Evolutionary conservation across 1,140 invertebrate genomes (phyloP).

Genomic region (Berghia stephanieae): DNA sequence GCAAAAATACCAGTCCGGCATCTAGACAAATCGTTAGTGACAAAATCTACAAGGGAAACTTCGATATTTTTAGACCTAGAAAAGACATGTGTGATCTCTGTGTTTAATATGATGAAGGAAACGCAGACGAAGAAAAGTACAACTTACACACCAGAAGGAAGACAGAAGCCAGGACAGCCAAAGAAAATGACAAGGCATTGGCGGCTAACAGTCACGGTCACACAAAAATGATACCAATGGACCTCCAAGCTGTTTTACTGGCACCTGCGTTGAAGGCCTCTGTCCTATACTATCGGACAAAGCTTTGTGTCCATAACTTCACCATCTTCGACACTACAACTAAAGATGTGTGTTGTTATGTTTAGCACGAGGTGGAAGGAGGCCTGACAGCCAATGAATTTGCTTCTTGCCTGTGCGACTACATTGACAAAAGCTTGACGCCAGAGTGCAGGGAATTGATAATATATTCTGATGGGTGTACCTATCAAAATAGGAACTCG

Average conservation of each 20-base stretch:
- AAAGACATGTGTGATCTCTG: slow-evolving; percentile 36
- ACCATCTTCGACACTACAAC: slow-evolving; percentile 64
- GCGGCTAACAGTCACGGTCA: neutral
- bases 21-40: too few relatives aligned
- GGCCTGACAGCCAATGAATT: slow-evolving; percentile 65
- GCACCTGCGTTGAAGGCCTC: slow-evolving; percentile 60
- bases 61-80: slow-evolving; percentile 16
- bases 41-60: too few relatives aligned
- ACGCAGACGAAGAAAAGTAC: slow-evolving; percentile 24
- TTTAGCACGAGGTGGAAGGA: slow-evolving; percentile 65
- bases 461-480: slow-evolving; percentile 61
- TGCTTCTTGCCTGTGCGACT: slow-evolving; percentile 60
- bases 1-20: too few relatives aligned
- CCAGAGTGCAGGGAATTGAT: slow-evolving; percentile 37
- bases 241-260: slow-evolving; percentile 63
- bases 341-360: slow-evolving; percentile 56
- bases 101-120: too few relatives aligned
- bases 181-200: slow-evolving; percentile 9
- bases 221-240: slow-evolving; percentile 42
- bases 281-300: slow-evolving; percentile 67
- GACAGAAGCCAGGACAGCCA: neutral
- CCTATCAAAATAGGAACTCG: slow-evolving; percentile 57
- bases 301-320: slow-evolving; percentile 66
- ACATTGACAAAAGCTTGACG: slow-evolving; percentile 39
- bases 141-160: slow-evolving; percentile 19